Conservation (phyloP, 2,888 invertebrate species). For the Leptopilina drosophilae region DNA sequence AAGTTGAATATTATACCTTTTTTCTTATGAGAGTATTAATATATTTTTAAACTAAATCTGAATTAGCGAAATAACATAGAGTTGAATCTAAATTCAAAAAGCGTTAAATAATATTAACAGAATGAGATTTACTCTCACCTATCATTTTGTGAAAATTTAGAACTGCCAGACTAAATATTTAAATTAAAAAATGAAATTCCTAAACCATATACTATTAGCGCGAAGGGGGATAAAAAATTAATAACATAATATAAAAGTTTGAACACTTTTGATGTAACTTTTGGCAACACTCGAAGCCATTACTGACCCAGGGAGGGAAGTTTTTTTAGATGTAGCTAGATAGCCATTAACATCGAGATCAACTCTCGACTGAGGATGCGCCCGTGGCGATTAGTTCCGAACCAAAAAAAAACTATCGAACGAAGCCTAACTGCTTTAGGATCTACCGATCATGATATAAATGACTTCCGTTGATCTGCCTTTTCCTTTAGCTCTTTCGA, state of each 20-base stretch:
- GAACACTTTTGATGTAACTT: conserved; percentile 42
- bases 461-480: conserved; percentile 55
- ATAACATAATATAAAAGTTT: conserved; percentile 29
- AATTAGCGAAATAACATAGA: no score
- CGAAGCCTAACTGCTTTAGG: conserved; percentile 52
- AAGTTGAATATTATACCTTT: no score
- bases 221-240: no score
- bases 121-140: no score
- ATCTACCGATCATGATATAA: conserved; percentile 55
- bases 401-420: conserved; percentile 44
- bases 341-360: conserved; percentile 55
- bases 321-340: conserved; percentile 52
- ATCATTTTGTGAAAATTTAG: no score
- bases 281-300: neutral
- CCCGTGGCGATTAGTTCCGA: conserved; percentile 58
- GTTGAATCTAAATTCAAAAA: no score
- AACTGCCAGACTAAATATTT: no score
- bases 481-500: neutral
- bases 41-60: no score
- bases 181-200: no score
- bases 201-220: no score
- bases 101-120: no score
- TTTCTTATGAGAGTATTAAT: no score
- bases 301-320: conserved; percentile 47
- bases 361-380: conserved; percentile 52